Evolutionary conservation across 2,888 invertebrate genomes (phyloP), one percentile per base, ranked within the genome.

Genomic region (Pheosia gnoma): DNA sequence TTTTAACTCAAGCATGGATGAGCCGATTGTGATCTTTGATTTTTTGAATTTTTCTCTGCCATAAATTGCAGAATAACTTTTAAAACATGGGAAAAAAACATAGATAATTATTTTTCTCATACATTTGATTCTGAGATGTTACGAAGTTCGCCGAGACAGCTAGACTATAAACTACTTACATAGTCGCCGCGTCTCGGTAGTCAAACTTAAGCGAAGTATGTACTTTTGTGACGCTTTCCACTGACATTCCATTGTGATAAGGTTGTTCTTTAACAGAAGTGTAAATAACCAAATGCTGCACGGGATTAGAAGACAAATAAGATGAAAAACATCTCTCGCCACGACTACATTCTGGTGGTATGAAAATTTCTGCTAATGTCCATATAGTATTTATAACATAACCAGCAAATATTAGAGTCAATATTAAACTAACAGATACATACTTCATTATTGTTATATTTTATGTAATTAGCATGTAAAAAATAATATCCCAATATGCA

Each of bases 321-420:
- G 97, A 97, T 53, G 94, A 90, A 74, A 96, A 95, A 90, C 97
- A 97, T 73, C 86, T 84, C 74, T 95, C 94, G 82, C 94, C 94
- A 78, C 93, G 89, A 80, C 90, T 94, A 85, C 97, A 97, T 70
- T 94, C 88, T 38, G 97, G 96, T 49, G 95, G 95, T 63, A 95
- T 95, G 83, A 97, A 97, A 72, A 97, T 94, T 83, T 95, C 94
- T 61, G 95, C 95, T 84, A 97, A 91, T 74, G 95, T 95, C 94
- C 96, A 97, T 86, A 97, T 96, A 60, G 96, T 96, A 84, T 97
- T 95, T 49, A 94, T 86, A 64, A 97, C 95, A 84, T 97, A 97
- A 11, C 93, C 94, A 55, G 95, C 84, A 89, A 97, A 97, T 73
- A 96, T 84, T 78, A 95, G 89, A 63, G 95, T 94, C 70, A 96